A percentile compares a stretch with the other conserved stretches of the same genome.
Evolutionary conservation across 2,888 invertebrate genomes (phyloP).

Genomic region (Imbricaverruca yamaguchii): DNA sequence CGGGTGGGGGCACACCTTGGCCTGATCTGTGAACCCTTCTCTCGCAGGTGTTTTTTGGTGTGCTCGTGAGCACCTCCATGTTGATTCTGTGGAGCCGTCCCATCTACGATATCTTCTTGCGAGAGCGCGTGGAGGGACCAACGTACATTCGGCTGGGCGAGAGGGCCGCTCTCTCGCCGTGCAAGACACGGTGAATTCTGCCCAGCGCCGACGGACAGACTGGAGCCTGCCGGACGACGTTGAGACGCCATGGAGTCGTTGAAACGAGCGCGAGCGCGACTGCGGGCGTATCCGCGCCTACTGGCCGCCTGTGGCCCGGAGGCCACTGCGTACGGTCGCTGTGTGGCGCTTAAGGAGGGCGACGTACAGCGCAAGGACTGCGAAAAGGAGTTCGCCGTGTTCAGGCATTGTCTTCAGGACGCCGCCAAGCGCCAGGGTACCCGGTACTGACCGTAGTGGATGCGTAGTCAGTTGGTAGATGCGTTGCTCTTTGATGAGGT

Average conservation of each 20-base stretch:
- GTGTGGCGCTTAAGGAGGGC: slow-evolving; percentile 65
- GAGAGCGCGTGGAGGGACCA: slow-evolving; percentile 23
- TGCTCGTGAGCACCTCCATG: slow-evolving; percentile 41
- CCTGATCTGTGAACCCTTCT: background rate
- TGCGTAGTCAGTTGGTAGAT: too few relatives aligned
- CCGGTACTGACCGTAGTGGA: slow-evolving; percentile 35
- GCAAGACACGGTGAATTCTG: background rate
- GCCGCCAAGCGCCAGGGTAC: slow-evolving; percentile 61
- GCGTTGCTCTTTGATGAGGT: too few relatives aligned
- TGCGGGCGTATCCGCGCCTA: slow-evolving; percentile 64
- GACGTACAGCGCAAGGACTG: slow-evolving; percentile 65
- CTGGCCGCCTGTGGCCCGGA: slow-evolving; percentile 63
- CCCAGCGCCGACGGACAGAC: background rate
- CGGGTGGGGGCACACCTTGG: too few relatives aligned
- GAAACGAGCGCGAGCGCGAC: slow-evolving; percentile 61
- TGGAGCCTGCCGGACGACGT: background rate
- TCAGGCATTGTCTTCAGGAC: slow-evolving; percentile 63
- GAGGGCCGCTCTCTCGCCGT: background rate
- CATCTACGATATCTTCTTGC: slow-evolving; percentile 57
- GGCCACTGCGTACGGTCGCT: slow-evolving; percentile 65
- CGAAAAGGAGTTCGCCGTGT: slow-evolving; percentile 64
- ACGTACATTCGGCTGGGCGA: background rate
- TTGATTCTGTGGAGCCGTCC: slow-evolving; percentile 61
- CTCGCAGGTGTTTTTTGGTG: too few relatives aligned
- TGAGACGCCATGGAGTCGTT: slow-evolving; percentile 62